Base-by-base conservation (phyloP, 1,140 invertebrate genomes). In the Hyphantria cunea region DNA sequence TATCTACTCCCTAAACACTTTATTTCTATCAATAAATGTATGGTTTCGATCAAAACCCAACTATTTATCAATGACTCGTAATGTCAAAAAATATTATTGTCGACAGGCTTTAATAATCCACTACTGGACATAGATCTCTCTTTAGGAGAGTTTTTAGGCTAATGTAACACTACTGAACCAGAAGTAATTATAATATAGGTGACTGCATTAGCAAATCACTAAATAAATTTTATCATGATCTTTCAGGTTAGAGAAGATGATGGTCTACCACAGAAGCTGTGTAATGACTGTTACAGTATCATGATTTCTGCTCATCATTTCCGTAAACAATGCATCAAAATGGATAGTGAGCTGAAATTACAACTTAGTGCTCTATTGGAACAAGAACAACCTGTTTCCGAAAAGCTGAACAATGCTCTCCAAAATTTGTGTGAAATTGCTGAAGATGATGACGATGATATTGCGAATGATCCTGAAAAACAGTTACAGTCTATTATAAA, bases 251-350 rank as follows among this genome's bases (percentile, higher is more conserved):
- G 70, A 37, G 68, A 78, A 50, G 82, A 86, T 65, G 90, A 91
- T 70, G 86, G 82, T 33, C 62, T 91, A 48, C 88, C 89, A 9
- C 83, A 86, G 50, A 86, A 81, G 33, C 76, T 92, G 6, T 92
- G 91, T 49, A 25, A 59, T 10, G 79, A 88, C 32, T 92, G 91
- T 68, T 79, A 74, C 25, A 67, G 68, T 7, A 72, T 80, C 39
- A 69, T 92, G 66, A 83, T 78, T 49, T 80, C 83, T 32, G 84
- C 90, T n/a, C 82, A 89, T 68, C 78, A 91, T 25, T 92, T 92
- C 63, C 71, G 82, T n/a, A 82, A 76, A 47, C 87, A 91, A 64
- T 90, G 89, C 54, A 74, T 91, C 54, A 86, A 83, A 60, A 90
- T 91, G 74, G 86, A 92, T 60, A 79, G 73, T 17, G 81, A 91